Evolutionary conservation across 2,113 vertebrate species (phyloP).

Genomic region (Etheostoma cragini): DNA sequence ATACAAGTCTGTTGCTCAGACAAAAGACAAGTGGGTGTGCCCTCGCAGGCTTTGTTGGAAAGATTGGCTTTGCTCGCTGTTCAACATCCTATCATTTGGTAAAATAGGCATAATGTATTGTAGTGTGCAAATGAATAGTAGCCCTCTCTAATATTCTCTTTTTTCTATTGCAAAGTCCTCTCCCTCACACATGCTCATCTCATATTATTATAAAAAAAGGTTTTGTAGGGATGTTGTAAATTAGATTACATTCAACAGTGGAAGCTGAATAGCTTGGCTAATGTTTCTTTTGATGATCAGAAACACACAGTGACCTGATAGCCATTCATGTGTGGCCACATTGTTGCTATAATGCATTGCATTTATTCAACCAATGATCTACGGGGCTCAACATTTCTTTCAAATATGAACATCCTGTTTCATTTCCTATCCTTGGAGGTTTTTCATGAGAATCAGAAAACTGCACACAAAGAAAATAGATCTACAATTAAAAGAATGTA

Average conservation of each 20-base stretch:
- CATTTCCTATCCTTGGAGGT: conserved; percentile 32
- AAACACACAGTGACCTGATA: conserved; percentile 83
- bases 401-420: conserved; percentile 35
- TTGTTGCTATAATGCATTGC: conserved; percentile 49
- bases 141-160: conserved; percentile 59
- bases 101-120: conserved; percentile 42
- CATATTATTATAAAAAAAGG: conserved; percentile 66
- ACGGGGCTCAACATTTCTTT: conserved; percentile 43
- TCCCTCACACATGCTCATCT: conserved; percentile 45
- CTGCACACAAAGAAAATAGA: neutral
- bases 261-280: conserved; percentile 74
- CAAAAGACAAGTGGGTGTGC: conserved; percentile 24
- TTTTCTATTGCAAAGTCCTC: conserved; percentile 35
- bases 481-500: neutral
- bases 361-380: conserved; percentile 52
- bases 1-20: conserved; percentile 13
- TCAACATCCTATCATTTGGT: conserved; percentile 38
- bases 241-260: conserved; percentile 79
- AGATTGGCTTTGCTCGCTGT: conserved; percentile 27
- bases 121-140: conserved; percentile 50
- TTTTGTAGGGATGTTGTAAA: conserved; percentile 80
- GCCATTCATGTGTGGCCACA: conserved; percentile 75
- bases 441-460: conserved; percentile 31
- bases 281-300: conserved; percentile 84
- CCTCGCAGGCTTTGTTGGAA: conserved; percentile 25